Conservation (phyloP, 92 coral and sea anemone species). For the Zoanthus solanderi region DNA sequence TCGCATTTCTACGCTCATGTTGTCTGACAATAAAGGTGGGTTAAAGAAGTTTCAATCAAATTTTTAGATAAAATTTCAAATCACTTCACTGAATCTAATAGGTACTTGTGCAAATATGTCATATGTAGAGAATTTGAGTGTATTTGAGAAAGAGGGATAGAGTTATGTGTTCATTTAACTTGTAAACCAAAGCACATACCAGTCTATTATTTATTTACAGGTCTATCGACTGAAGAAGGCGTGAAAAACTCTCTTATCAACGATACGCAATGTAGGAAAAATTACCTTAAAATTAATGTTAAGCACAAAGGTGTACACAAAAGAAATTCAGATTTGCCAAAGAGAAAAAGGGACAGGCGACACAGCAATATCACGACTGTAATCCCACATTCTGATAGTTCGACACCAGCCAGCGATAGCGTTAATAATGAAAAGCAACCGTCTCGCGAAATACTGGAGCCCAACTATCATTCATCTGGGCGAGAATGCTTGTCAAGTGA, state of each 20-base stretch:
- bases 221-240: constrained; percentile 55
- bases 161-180: constrained; percentile 93
- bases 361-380: constrained; percentile 65
- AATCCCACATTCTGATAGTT: constrained; percentile 73
- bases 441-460: constrained; percentile 62
- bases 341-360: constrained; percentile 71
- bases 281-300: constrained; percentile 1
- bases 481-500: constrained; percentile 42
- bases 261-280: background rate
- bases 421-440: constrained; percentile 92
- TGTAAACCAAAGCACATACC: constrained; percentile 65
- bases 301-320: constrained; percentile 18
- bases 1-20: constrained; percentile 8
- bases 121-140: background rate
- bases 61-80: background rate
- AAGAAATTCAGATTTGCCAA: constrained; percentile 15
- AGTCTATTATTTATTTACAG: constrained; percentile 72
- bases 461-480: constrained; percentile 43
- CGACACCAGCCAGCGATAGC: constrained; percentile 70
- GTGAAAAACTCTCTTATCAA: constrained; percentile 45
- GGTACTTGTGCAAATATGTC: constrained; percentile 69
- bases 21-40: constrained; percentile 40
- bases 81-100: constrained; percentile 8
- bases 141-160: constrained; percentile 36
- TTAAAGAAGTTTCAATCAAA: constrained; percentile 24